Percentiles rank a stretch among this genome's conserved stretches.
These are phyloP conservation scores for Falco columbarius DNA, from an alignment of 2,797 vertebrate genomes.

Conservation along the genomic window DNA sequence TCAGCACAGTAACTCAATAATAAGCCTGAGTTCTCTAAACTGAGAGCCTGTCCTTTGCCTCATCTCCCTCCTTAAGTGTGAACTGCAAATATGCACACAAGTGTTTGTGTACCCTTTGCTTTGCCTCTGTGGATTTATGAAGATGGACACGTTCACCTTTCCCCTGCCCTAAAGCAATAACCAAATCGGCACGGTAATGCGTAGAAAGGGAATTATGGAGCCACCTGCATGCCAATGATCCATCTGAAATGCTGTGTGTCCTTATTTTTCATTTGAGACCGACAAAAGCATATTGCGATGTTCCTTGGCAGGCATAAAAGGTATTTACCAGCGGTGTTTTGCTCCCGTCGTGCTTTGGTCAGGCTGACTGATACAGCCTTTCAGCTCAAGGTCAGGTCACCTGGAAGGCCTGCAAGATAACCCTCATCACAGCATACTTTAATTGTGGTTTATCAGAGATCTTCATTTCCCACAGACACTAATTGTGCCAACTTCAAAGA, in stretches of 20 bases:
- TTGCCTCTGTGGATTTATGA: not conserved
- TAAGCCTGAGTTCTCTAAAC: not conserved
- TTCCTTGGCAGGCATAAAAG: slow-evolving; percentile 2
- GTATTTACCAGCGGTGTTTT: slow-evolving; percentile 18
- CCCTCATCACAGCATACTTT: not conserved
- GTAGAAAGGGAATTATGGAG: not conserved
- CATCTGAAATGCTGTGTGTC: not conserved
- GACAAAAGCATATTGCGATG: not conserved
- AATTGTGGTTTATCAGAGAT: slow-evolving; percentile 23
- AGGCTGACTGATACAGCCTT: not conserved
- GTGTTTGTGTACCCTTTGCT: not conserved
- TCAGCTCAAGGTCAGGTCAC: slow-evolving; percentile 20
- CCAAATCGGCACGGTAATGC: not conserved
- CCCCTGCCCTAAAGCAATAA: not conserved
- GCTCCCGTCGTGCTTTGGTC: not conserved
- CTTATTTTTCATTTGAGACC: slow-evolving; percentile 17
- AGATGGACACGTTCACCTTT: not conserved
- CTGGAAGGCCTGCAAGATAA: not conserved
- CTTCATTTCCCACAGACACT: slow-evolving; percentile 4
- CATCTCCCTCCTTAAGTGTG: not conserved
- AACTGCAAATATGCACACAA: not conserved
- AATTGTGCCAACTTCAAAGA: slow-evolving; percentile 23
- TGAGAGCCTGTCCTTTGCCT: not conserved
- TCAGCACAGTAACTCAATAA: not conserved
- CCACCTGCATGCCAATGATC: not conserved